Evolutionary conservation across 2,888 invertebrate species (phyloP), one percentile per base, ranked within the genome.

Genomic region (Hipparchia sbordonii): DNA sequence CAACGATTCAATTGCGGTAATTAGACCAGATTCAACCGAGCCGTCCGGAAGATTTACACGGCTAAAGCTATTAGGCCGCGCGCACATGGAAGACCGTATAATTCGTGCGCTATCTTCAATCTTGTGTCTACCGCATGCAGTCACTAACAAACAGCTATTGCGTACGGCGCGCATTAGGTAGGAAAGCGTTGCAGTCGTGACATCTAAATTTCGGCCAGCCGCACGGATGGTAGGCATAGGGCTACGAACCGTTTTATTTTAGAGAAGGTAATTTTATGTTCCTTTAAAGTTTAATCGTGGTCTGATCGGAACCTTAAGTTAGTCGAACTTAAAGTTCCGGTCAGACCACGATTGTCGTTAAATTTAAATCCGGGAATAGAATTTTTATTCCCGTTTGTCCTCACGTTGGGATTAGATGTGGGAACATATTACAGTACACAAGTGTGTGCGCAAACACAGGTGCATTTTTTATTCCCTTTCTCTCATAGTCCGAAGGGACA

Each of bases 171-270:
- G 88, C 89, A 89, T 90, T 91, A 89, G 86, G 82, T 82, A 85
- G 88, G 81, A 89, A 90, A 90, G 90, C 91, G 85, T 81, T 85
- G 84, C 85, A 87, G 87, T 90, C 89, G 92, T 92, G 91, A 92
- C 93, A 92, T 90, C 93, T 93, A 93, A 93, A 93, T 93, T 93
- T 93, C 87, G 92, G 92, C 84, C 85, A 90, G 89, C 90, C 91
- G 78, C 91, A 89, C 82, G 84, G 81, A 82, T 81, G 81, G 82
- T 77, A 77, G 74, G 57, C 77, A 69, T 71, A 39, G 39, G 39
- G 2, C 52, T 60, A 45, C 61, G 51, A 69, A 69, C 7, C 2
- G 33, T 7, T 69, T 33, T 6, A 7, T 39, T 6, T 2, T 61
- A 52, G 61, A 69, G 60, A 45, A 52, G 69, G 69, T 52, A 60